phyloP scores from a whole-genome alignment of 2,113 vertebrate species.

The Nanger granti region DNA sequence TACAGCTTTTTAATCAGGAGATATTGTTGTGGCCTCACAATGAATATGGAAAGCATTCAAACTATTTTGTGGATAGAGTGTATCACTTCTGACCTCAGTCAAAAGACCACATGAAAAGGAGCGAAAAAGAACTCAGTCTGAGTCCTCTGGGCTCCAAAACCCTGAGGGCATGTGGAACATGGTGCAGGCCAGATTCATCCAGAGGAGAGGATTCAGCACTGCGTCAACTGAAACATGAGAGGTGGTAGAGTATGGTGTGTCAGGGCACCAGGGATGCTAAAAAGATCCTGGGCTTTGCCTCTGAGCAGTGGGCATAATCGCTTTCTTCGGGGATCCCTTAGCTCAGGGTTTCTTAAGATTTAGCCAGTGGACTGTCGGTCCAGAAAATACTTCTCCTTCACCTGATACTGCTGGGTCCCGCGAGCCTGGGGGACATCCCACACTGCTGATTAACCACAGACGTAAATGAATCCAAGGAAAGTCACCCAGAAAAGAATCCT shows the following conservation, averaged over 20 bases:
- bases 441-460: fast-evolving
- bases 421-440: fast-evolving
- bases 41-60: slow-evolving; percentile 67
- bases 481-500: background rate
- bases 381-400: background rate
- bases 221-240: background rate
- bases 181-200: background rate
- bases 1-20: slow-evolving; percentile 76
- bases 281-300: fast-evolving
- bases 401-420: fast-evolving
- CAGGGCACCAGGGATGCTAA: fast-evolving
- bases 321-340: fast-evolving
- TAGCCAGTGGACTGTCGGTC: too few species aligned
- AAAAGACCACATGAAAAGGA: slow-evolving; percentile 72
- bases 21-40: slow-evolving; percentile 66
- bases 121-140: slow-evolving; percentile 33
- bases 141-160: slow-evolving; percentile 26
- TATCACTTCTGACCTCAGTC: slow-evolving; percentile 61
- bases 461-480: background rate
- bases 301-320: fast-evolving
- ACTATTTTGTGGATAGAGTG: slow-evolving; percentile 61
- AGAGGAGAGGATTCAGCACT: background rate
- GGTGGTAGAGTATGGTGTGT: background rate
- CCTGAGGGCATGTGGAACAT: background rate
- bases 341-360: background rate